Evolutionary conservation across 1,140 invertebrate genomes (phyloP).

Genomic region (Branchinecta lynchi): DNA sequence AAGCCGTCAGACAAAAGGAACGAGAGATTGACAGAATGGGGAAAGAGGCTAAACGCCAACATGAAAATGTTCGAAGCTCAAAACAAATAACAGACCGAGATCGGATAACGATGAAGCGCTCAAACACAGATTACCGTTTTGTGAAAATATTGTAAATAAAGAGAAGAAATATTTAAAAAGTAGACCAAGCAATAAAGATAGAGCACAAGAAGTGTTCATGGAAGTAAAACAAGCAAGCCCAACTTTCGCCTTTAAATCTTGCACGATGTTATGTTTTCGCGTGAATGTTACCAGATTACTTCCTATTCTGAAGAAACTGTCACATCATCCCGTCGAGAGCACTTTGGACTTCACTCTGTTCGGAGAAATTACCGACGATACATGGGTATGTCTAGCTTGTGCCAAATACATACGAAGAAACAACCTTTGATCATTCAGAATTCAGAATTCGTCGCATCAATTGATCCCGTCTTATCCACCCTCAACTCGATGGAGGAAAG

Average conservation of each 20-base stretch:
- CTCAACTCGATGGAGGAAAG: slow-evolving; percentile 4
- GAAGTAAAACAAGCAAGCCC: background rate
- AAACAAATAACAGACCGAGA: background rate
- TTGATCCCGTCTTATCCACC: background rate
- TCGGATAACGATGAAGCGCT: background rate
- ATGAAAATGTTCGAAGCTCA: background rate
- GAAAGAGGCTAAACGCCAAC: too few relatives aligned
- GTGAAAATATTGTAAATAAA: background rate
- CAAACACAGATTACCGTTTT: background rate
- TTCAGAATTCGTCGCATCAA: background rate
- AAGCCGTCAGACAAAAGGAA: too few relatives aligned
- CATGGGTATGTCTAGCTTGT: background rate
- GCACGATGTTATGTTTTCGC: background rate
- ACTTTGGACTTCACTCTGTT: background rate
- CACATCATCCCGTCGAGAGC: background rate
- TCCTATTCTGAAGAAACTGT: background rate
- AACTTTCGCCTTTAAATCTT: background rate
- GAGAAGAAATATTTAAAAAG: background rate
- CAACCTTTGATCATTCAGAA: background rate
- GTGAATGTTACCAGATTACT: background rate
- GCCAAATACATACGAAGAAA: background rate
- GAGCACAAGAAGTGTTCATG: background rate
- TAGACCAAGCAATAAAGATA: background rate
- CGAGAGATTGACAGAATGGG: too few relatives aligned
- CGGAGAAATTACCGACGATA: background rate